Conservation (phyloP, 2,888 invertebrate genomes). For the Sinohyriopsis cumingii region DNA sequence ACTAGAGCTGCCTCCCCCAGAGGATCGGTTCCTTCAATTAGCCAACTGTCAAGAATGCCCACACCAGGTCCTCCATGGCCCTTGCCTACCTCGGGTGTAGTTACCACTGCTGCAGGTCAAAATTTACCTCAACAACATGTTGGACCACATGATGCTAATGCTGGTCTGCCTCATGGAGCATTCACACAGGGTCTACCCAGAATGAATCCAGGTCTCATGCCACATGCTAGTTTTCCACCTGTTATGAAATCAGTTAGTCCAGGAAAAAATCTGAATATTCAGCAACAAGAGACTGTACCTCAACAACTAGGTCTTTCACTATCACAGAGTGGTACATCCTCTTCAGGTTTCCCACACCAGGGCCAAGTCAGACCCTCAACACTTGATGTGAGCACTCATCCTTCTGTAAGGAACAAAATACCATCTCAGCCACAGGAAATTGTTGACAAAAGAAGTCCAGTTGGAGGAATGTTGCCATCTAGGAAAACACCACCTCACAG, state of each 20-base stretch:
- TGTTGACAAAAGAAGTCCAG: neutral
- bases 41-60: neutral
- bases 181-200: conserved; percentile 1
- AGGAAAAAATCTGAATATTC: too few species aligned
- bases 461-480: neutral
- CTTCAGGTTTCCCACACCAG: too few species aligned
- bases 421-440: neutral
- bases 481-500: neutral
- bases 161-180: conserved; percentile 7
- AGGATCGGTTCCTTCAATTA: neutral
- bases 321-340: too few species aligned
- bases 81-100: conserved; percentile 8
- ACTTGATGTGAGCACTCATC: too few species aligned
- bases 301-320: too few species aligned
- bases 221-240: conserved; percentile 6
- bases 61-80: conserved; percentile 3
- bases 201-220: neutral
- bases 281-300: too few species aligned
- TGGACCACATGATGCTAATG: conserved; percentile 5
- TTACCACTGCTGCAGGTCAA: conserved; percentile 6
- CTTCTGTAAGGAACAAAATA: too few species aligned
- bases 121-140: conserved; percentile 4
- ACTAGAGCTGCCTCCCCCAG: conserved; percentile 7
- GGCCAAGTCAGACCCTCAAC: too few species aligned
- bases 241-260: too few species aligned